Evolutionary conservation across 2,113 vertebrate species (phyloP).

Genomic region (Plectropomus leopardus): DNA sequence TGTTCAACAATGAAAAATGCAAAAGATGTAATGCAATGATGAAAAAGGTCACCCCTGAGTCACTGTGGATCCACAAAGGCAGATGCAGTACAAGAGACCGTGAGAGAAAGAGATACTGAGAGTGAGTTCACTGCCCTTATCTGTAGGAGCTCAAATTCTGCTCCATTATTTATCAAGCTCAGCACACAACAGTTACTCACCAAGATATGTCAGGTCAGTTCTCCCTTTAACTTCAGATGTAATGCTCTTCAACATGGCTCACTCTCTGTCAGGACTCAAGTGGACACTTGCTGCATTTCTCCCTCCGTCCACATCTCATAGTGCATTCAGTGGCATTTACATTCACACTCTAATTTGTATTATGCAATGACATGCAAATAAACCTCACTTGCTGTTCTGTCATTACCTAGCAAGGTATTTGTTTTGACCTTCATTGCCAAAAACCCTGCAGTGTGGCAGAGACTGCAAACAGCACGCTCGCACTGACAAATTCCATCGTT

Average conservation of each 20-base stretch:
- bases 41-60: conserved; percentile 8
- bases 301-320: conserved; percentile 13
- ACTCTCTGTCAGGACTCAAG: conserved; percentile 42
- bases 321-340: not conserved
- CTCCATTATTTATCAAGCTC: conserved; percentile 72
- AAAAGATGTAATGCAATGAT: conserved; percentile 9
- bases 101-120: conserved; percentile 20
- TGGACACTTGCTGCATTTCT: conserved; percentile 45
- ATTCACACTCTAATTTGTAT: not conserved
- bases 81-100: not conserved
- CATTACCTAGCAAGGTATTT: not conserved
- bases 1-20: conserved; percentile 28
- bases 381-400: not conserved
- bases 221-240: conserved; percentile 60
- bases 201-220: conserved; percentile 69
- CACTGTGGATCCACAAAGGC: not conserved
- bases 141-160: conserved; percentile 55
- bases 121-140: conserved; percentile 53
- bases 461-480: conserved; percentile 1
- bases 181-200: conserved; percentile 74
- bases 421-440: not conserved
- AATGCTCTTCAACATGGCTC: conserved; percentile 59
- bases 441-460: conserved; percentile 20
- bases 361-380: not conserved
- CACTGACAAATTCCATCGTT: not conserved